These are phyloP conservation scores for Xenopus borealis DNA, from an alignment of 2,113 vertebrate species.

Conservation along the genomic window DNA sequence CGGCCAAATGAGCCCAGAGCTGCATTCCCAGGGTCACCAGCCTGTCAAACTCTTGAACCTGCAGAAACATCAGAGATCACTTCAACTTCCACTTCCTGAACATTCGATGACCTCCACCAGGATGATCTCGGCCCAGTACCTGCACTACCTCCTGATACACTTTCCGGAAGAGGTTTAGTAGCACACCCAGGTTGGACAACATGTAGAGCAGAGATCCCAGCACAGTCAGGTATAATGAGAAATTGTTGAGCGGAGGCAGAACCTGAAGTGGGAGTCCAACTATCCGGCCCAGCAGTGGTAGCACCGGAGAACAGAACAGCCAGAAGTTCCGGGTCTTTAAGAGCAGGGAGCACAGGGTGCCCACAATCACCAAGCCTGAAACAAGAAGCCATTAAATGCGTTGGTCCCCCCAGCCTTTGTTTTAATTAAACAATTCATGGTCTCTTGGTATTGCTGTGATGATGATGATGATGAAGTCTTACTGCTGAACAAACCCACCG, in stretches of 20 bases:
- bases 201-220: constrained; percentile 59
- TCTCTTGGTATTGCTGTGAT: too few relatives aligned
- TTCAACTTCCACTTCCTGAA: not conserved
- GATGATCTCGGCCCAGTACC: constrained; percentile 54
- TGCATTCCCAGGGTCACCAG: constrained; percentile 69
- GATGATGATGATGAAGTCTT: too few relatives aligned
- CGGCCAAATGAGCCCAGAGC: constrained; percentile 77
- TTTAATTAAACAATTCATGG: too few relatives aligned
- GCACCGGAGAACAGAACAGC: constrained; percentile 71
- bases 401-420: too few relatives aligned
- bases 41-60: constrained; percentile 70
- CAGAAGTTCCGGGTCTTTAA: constrained; percentile 73
- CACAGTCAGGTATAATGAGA: constrained; percentile 62
- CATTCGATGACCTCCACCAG: too few relatives aligned
- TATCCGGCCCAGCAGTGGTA: constrained; percentile 71
- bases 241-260: constrained; percentile 57
- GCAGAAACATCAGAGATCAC: constrained; percentile 9
- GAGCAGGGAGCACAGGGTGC: constrained; percentile 73
- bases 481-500: too few relatives aligned
- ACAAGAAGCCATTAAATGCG: too few relatives aligned
- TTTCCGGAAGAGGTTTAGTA: constrained; percentile 61
- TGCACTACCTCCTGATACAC: constrained; percentile 65
- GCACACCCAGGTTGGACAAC: constrained; percentile 65
- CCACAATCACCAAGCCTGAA: constrained; percentile 74
- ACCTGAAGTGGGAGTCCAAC: constrained; percentile 53